phyloP scores from a whole-genome alignment of 2,113 vertebrate genomes.

The Dasyurus viverrinus region DNA sequence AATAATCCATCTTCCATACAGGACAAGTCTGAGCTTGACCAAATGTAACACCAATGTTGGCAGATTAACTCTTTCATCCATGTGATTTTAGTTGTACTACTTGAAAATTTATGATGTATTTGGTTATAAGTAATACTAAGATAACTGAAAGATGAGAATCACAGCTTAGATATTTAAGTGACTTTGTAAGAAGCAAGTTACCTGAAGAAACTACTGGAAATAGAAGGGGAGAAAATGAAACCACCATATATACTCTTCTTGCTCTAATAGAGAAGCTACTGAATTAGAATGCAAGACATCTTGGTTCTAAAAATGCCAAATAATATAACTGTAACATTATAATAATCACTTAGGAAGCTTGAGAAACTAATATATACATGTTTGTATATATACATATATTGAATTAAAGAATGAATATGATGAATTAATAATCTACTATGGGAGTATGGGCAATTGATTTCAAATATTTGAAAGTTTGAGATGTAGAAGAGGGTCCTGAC shows the following conservation, averaged over 20 bases:
- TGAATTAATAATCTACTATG: neutral
- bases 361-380: neutral
- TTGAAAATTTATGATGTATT: neutral
- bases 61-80: neutral
- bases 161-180: neutral
- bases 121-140: neutral
- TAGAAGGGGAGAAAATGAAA: neutral
- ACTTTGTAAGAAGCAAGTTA: neutral
- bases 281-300: neutral
- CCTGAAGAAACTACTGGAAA: neutral
- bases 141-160: neutral
- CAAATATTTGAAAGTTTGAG: neutral
- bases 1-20: neutral
- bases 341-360: neutral
- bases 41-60: neutral
- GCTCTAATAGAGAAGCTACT: neutral
- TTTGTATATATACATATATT: neutral
- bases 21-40: neutral
- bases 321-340: neutral
- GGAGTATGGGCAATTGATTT: neutral
- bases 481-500: neutral
- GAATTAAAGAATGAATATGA: neutral
- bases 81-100: neutral
- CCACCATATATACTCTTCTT: neutral
- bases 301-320: neutral